Evolutionary conservation across 2,113 vertebrate species (phyloP).

Genomic region (Tenebrosternarchus preto): DNA sequence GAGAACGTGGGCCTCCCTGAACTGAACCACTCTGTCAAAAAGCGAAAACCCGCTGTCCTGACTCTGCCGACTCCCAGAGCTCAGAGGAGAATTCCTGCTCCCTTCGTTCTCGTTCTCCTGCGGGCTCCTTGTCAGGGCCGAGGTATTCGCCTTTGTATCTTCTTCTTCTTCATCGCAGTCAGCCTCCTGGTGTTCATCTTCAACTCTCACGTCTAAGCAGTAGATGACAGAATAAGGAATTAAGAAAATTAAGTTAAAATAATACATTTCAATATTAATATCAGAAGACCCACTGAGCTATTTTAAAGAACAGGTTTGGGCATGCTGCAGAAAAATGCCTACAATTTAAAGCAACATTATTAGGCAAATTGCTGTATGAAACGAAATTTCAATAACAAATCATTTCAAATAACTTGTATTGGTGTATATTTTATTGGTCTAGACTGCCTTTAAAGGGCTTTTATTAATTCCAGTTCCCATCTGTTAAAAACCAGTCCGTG

Average conservation of each 20-base stretch:
- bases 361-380: too few relatives aligned
- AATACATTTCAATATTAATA: not conserved
- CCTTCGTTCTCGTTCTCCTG: not conserved
- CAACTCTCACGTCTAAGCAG: not conserved
- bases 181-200: not conserved
- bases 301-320: too few relatives aligned
- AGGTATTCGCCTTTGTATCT: not conserved
- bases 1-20: constrained; percentile 12
- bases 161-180: constrained; percentile 5
- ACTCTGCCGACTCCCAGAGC: not conserved
- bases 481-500: too few relatives aligned
- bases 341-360: too few relatives aligned
- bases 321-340: not conserved
- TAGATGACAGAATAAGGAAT: not conserved
- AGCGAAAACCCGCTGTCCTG: not conserved
- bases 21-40: not conserved
- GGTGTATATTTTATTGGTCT: too few relatives aligned
- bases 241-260: not conserved
- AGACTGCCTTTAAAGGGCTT: too few relatives aligned
- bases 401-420: too few relatives aligned
- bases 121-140: not conserved
- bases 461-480: too few relatives aligned
- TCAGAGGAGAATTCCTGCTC: constrained; percentile 7
- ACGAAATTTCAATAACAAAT: too few relatives aligned
- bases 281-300: not conserved